These are phyloP conservation scores for Dermochelys coriacea DNA, from an alignment of 2,797 vertebrate species.

Conservation along the genomic window DNA sequence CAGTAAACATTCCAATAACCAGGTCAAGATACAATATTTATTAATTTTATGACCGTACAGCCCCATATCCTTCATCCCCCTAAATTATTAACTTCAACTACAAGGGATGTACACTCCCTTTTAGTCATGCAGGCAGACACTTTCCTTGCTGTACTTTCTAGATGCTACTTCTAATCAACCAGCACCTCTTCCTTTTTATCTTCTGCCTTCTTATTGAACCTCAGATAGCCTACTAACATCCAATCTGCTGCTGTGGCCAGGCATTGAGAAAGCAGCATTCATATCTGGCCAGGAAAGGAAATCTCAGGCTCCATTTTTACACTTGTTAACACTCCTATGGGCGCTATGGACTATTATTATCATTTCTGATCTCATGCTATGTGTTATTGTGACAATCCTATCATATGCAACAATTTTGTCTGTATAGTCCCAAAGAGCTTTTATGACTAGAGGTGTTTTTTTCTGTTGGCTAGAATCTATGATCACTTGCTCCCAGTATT, in stretches of 20 bases:
- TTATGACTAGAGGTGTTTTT: background rate
- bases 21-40: background rate
- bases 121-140: background rate
- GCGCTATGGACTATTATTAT: background rate
- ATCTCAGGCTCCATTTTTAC: background rate
- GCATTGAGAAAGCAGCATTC: background rate
- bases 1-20: background rate
- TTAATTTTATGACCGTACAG: background rate
- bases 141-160: background rate
- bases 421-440: background rate
- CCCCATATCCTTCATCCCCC: background rate
- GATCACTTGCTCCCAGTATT: background rate
- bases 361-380: background rate
- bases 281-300: background rate
- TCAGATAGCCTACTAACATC: background rate
- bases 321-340: background rate
- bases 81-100: background rate
- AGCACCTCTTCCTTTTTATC: background rate
- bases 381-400: background rate
- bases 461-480: background rate
- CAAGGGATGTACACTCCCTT: background rate
- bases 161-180: background rate
- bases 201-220: background rate
- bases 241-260: background rate
- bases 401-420: background rate